Conservation (phyloP, 2,113 vertebrate genomes). For the Catharus minimus region DNA sequence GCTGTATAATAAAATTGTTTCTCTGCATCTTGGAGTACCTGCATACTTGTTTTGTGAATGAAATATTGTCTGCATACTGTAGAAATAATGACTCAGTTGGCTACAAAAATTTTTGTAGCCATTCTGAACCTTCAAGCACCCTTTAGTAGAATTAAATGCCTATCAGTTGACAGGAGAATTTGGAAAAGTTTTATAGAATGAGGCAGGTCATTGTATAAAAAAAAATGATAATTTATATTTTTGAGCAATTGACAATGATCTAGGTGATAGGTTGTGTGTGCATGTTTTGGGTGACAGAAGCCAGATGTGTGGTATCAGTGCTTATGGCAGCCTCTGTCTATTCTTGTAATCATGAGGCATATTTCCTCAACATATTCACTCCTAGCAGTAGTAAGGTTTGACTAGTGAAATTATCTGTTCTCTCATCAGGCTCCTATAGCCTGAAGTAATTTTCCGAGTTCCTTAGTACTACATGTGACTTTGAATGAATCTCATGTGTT, state of each 20-base stretch:
- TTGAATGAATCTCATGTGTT: neutral
- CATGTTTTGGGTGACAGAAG: neutral
- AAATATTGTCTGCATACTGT: neutral
- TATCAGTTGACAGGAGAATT: neutral
- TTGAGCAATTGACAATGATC: neutral
- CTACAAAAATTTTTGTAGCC: neutral
- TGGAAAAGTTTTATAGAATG: neutral
- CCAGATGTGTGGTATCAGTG: neutral
- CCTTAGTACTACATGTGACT: neutral
- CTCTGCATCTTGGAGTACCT: neutral
- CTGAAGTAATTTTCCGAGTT: neutral
- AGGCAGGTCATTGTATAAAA: neutral
- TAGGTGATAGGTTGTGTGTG: rapidly evolving
- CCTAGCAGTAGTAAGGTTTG: neutral
- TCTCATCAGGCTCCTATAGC: neutral
- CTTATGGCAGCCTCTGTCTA: neutral
- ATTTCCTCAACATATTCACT: neutral
- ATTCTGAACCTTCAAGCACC: neutral
- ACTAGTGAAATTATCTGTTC: neutral
- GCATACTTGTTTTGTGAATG: neutral
- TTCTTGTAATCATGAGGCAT: neutral
- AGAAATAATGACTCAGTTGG: neutral
- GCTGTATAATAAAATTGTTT: neutral
- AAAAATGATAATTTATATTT: neutral
- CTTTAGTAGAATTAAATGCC: neutral